phyloP scores from a whole-genome alignment of 2,113 vertebrate species.

The Poeciliopsis prolifica region DNA sequence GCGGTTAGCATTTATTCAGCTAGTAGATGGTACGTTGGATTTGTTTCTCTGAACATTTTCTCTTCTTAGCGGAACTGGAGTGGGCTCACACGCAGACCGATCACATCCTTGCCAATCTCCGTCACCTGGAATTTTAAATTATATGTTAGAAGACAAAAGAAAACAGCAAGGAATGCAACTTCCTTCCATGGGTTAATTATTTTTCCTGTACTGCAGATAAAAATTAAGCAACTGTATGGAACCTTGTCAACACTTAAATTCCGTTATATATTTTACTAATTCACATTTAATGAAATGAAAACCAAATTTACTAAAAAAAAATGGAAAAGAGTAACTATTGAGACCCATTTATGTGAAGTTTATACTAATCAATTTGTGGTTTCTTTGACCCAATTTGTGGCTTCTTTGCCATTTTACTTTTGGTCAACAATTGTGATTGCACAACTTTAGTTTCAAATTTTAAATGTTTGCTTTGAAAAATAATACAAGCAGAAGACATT shows the following conservation, averaged over 20 bases:
- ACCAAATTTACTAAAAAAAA: neutral
- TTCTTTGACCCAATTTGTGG: no score
- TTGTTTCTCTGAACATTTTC: slow-evolving; percentile 13
- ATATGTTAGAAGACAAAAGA: neutral
- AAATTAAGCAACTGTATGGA: neutral
- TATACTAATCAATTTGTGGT: no score
- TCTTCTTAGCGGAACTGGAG: slow-evolving; percentile 91
- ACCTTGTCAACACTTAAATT: neutral
- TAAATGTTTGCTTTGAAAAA: no score
- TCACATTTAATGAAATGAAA: neutral
- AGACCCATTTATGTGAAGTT: no score
- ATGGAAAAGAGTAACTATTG: no score
- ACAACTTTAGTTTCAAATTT: no score
- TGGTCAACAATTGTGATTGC: no score
- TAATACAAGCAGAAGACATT: no score
- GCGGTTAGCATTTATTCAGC: slow-evolving; percentile 18
- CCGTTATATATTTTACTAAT: neutral
- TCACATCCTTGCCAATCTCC: slow-evolving; percentile 94
- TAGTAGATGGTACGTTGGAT: slow-evolving; percentile 21
- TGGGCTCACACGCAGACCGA: slow-evolving; percentile 94
- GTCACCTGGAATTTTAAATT: slow-evolving; percentile 82
- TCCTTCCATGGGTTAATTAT: no score
- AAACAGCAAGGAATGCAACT: neutral
- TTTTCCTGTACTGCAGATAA: no score
- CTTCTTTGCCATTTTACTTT: no score